Conservation (phyloP, 2,888 invertebrate genomes). For the Liopterus haemorrhoidalis region DNA sequence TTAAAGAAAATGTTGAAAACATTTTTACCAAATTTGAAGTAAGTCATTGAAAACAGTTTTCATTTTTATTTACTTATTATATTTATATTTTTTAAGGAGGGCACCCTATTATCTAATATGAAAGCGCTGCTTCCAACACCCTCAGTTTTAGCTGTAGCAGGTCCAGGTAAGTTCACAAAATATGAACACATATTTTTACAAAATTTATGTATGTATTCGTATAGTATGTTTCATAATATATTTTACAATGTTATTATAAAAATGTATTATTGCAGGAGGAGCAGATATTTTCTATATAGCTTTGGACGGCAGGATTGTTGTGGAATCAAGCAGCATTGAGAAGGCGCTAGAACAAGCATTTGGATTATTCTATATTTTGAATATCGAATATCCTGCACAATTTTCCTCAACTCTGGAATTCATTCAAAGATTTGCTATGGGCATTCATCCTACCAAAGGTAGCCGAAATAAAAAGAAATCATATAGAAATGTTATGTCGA, state of each 20-base stretch:
- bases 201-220: background rate
- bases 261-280: background rate
- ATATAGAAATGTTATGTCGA: too few species aligned
- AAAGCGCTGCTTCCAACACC: background rate
- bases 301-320: constrained; percentile 2
- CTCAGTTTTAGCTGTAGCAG: background rate
- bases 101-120: constrained; percentile 1
- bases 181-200: background rate
- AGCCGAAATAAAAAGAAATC: too few species aligned
- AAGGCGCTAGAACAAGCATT: constrained; percentile 2
- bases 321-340: background rate
- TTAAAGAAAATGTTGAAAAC: constrained; percentile 1
- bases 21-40: constrained; percentile 8
- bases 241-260: background rate
- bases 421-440: too few species aligned
- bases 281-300: constrained; percentile 1
- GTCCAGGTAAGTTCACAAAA: background rate
- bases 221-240: too few species aligned
- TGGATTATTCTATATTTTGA: constrained; percentile 3
- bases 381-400: too few species aligned
- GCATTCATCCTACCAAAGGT: too few species aligned
- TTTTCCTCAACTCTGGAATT: too few species aligned
- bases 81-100: constrained; percentile 1
- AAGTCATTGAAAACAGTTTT: background rate
- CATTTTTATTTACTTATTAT: background rate